phyloP scores from a whole-genome alignment of 92 coral and sea anemone species.

The Blastomussa wellsi region DNA sequence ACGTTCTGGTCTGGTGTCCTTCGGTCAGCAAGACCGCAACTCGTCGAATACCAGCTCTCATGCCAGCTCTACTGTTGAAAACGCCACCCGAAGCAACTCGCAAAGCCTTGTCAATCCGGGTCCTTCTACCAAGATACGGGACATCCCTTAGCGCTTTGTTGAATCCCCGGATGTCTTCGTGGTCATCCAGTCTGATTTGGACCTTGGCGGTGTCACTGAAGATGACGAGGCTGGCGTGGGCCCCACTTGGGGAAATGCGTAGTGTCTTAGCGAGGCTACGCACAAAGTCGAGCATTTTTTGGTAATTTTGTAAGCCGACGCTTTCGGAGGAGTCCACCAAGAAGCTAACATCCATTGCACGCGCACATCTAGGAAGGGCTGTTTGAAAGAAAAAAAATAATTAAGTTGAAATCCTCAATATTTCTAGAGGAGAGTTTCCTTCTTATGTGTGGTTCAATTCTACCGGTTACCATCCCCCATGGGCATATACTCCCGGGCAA shows the following conservation, averaged over 20 bases:
- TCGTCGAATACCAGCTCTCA: slow-evolving; percentile 67
- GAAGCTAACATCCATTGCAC: slow-evolving; percentile 60
- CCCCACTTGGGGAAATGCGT: slow-evolving; percentile 48
- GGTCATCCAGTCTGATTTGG: slow-evolving; percentile 59
- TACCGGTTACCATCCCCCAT: no score
- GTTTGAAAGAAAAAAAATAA: slow-evolving; percentile 2
- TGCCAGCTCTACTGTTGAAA: slow-evolving; percentile 59
- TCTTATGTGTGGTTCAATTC: no score
- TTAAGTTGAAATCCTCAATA: background rate
- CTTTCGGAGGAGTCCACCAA: slow-evolving; percentile 74
- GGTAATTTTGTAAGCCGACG: slow-evolving; percentile 51
- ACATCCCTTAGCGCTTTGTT: slow-evolving; percentile 54
- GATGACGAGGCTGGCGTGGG: slow-evolving; percentile 63
- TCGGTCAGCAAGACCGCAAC: slow-evolving; percentile 69
- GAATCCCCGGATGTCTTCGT: slow-evolving; percentile 47
- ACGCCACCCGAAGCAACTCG: slow-evolving; percentile 57
- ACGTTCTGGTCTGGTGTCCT: slow-evolving; percentile 60
- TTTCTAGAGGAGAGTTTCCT: no score
- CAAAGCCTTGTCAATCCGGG: slow-evolving; percentile 69
- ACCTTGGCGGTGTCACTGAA: slow-evolving; percentile 72
- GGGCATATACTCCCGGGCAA: no score
- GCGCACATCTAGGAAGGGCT: slow-evolving; percentile 59
- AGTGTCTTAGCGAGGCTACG: slow-evolving; percentile 56
- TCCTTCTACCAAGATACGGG: slow-evolving; percentile 60
- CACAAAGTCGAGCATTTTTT: slow-evolving; percentile 57